Conservation (phyloP, 2,888 invertebrate genomes). For the Caenorhabditis sp. region DNA sequence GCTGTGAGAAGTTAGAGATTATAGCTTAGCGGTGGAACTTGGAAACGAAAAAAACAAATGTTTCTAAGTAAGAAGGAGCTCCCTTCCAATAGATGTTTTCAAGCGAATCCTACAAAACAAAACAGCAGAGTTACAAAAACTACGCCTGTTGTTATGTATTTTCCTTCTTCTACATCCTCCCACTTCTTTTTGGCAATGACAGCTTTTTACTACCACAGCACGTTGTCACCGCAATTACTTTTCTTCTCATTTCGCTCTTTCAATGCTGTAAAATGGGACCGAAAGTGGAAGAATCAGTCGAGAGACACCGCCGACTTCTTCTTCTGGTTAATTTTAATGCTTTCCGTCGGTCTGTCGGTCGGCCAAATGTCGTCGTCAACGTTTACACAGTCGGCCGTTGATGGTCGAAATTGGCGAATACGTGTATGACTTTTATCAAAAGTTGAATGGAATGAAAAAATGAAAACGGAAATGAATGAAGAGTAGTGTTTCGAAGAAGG, state of each 20-base stretch:
- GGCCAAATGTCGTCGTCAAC: conserved; percentile 3
- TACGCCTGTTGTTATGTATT: background rate
- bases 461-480: background rate
- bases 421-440: background rate
- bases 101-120: background rate
- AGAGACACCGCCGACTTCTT: conserved; percentile 17
- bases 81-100: no score
- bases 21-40: no score
- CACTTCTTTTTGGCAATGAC: background rate
- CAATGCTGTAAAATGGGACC: conserved; percentile 19
- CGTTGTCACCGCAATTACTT: conserved; percentile 14
- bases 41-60: no score
- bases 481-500: no score
- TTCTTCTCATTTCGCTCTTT: background rate
- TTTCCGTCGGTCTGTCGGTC: conserved; percentile 17
- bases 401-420: conserved; percentile 7
- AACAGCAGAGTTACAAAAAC: background rate
- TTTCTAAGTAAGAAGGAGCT: no score
- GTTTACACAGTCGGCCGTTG: conserved; percentile 14
- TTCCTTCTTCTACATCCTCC: background rate
- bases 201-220: conserved; percentile 9
- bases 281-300: conserved; percentile 2
- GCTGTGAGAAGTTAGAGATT: no score
- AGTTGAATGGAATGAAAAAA: conserved; percentile 9
- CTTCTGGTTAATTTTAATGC: conserved; percentile 36